These are phyloP conservation scores for Craterocephalus amniculus DNA, from an alignment of 2,797 vertebrate genomes.

Conservation along the genomic window DNA sequence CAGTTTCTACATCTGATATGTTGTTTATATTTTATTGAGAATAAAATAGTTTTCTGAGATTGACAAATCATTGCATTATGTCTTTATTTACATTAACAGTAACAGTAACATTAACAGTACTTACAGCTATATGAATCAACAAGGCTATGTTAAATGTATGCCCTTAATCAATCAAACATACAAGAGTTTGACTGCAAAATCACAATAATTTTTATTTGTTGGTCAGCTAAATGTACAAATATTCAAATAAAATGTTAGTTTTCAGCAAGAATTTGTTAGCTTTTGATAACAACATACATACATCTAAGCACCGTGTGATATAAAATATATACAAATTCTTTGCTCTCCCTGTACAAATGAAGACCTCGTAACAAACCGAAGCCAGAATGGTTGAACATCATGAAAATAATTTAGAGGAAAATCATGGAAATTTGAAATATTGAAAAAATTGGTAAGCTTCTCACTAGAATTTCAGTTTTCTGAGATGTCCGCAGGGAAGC, in stretches of 20 bases:
- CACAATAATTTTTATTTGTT: conserved; percentile 57
- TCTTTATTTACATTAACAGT: no score
- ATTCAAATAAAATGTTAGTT: conserved; percentile 58
- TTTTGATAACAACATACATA: conserved; percentile 85
- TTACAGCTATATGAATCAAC: no score
- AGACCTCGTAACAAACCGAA: conserved; percentile 37
- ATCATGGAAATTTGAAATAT: conserved; percentile 47
- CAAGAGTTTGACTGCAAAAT: conserved; percentile 27
- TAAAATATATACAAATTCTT: conserved; percentile 80
- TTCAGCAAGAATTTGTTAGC: conserved; percentile 29
- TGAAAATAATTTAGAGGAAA: conserved; percentile 48
- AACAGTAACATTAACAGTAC: no score
- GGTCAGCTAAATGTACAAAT: conserved; percentile 69
- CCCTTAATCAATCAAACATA: conserved; percentile 1
- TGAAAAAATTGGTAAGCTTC: conserved; percentile 5
- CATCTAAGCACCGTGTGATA: conserved; percentile 79
- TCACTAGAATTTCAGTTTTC: conserved; percentile 65
- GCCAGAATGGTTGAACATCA: conserved; percentile 51
- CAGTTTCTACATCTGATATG: not conserved
- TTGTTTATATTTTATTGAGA: not conserved
- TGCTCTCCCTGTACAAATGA: conserved; percentile 52
- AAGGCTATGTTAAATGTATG: not conserved
- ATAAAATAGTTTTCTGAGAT: not conserved
- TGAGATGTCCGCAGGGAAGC: conserved; percentile 70
- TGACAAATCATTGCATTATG: no score